phyloP scores from a whole-genome alignment of 2,888 invertebrate genomes.

The Fragum sueziense region DNA sequence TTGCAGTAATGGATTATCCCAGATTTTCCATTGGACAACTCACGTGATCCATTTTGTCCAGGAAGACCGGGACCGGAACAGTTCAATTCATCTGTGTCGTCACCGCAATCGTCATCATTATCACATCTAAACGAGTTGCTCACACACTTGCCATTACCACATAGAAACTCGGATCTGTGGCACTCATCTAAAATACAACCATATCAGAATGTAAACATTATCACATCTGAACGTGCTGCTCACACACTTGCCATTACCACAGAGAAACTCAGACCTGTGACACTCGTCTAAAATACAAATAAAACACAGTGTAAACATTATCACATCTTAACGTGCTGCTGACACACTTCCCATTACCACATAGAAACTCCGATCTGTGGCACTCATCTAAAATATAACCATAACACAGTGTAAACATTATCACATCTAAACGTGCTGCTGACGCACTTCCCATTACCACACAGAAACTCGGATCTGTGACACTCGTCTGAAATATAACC shows the following conservation, averaged over 20 bases:
- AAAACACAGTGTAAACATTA: not conserved
- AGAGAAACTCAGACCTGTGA: constrained; percentile 26
- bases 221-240: constrained; percentile 8
- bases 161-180: constrained; percentile 26
- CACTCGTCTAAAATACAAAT: constrained; percentile 22
- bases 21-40: too few relatives aligned
- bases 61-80: constrained; percentile 30
- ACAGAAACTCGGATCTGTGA: constrained; percentile 27
- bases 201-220: not conserved
- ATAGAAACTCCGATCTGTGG: not conserved
- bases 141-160: constrained; percentile 39
- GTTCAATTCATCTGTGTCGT: constrained; percentile 62
- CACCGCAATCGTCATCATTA: constrained; percentile 65
- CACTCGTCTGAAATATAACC: constrained; percentile 21
- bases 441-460: constrained; percentile 40
- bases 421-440: constrained; percentile 8
- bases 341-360: too few relatives aligned
- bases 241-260: constrained; percentile 39
- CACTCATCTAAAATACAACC: constrained; percentile 22
- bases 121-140: constrained; percentile 10
- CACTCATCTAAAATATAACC: too few relatives aligned
- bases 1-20: too few relatives aligned
- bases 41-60: too few relatives aligned
- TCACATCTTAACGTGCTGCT: too few relatives aligned
- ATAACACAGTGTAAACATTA: constrained; percentile 57